phyloP scores from a whole-genome alignment of 1,140 invertebrate genomes.

The Drosophila triauraria region DNA sequence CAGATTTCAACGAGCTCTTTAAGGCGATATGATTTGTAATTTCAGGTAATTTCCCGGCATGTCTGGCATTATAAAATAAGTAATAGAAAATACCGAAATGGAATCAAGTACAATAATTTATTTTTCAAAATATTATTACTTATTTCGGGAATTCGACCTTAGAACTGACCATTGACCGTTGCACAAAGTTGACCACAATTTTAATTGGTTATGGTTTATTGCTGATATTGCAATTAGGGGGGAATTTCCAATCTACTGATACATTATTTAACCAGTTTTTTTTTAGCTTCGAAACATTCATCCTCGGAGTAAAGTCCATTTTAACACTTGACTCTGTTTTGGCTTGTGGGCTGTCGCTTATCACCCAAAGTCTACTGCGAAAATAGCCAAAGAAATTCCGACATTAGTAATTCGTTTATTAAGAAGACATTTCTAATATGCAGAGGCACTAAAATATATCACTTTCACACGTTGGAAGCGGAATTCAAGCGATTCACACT shows the following conservation, averaged over 20 bases:
- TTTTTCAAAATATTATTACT: no score
- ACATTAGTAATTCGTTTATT: constrained; percentile 3
- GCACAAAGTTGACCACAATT: not conserved
- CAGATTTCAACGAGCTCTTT: no score
- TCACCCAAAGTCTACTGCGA: constrained; percentile 2
- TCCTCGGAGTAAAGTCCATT: constrained; percentile 32
- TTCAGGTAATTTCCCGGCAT: no score
- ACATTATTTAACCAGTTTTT: not conserved
- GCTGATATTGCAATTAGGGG: constrained; percentile 26
- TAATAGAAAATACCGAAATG: no score
- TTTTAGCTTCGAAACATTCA: constrained; percentile 12
- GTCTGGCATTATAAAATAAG: no score
- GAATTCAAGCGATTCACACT: constrained; percentile 3
- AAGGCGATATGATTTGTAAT: no score
- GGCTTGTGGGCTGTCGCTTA: constrained; percentile 9
- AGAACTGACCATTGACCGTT: constrained; percentile 7
- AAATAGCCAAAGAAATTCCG: constrained; percentile 9
- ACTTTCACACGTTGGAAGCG: not conserved
- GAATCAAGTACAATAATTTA: no score
- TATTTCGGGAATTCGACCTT: not conserved
- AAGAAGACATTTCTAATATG: not conserved
- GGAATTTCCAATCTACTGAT: not conserved
- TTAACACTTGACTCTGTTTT: constrained; percentile 1
- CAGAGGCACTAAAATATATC: not conserved
- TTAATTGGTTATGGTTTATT: not conserved